Evolutionary conservation across 2,113 vertebrate genomes (phyloP).

Genomic region (Stegastes partitus): DNA sequence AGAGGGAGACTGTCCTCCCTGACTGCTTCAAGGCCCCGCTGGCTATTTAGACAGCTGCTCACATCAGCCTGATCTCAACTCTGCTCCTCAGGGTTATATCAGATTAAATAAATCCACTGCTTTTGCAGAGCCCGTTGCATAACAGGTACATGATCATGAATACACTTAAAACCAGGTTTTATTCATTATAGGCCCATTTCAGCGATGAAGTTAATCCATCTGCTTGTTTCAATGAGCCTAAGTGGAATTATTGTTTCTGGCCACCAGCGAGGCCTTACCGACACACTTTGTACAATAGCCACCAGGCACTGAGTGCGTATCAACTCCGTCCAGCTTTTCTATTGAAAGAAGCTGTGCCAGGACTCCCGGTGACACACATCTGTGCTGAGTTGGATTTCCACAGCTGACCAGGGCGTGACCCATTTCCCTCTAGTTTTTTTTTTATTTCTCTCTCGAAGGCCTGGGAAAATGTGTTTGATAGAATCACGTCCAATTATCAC

Average conservation of each 20-base stretch:
- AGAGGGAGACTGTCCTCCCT: constrained; percentile 53
- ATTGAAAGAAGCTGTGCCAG: constrained; percentile 68
- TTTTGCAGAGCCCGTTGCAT: constrained; percentile 63
- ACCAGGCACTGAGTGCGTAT: constrained; percentile 69
- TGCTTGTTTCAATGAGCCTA: constrained; percentile 52
- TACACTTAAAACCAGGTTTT: constrained; percentile 22
- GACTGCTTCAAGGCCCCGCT: constrained; percentile 44
- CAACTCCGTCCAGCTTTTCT: constrained; percentile 65
- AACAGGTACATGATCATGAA: constrained; percentile 65
- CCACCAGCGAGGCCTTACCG: constrained; percentile 36
- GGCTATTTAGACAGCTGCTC: constrained; percentile 80
- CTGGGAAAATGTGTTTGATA: constrained; percentile 44
- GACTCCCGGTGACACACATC: constrained; percentile 81
- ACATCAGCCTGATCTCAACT: constrained; percentile 49
- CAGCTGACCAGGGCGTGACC: constrained; percentile 72
- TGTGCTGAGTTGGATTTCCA: constrained; percentile 74
- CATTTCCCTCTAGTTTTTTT: constrained; percentile 52
- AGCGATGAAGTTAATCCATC: constrained; percentile 55
- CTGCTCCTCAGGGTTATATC: constrained; percentile 45
- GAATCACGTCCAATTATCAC: constrained; percentile 25
- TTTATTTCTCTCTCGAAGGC: constrained; percentile 15
- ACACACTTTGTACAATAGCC: constrained; percentile 67
- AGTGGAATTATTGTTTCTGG: constrained; percentile 57
- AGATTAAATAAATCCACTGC: constrained; percentile 67
- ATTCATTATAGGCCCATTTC: constrained; percentile 31